Evolutionary conservation across 2,113 vertebrate species (phyloP).

Genomic region (Oncorhynchus masou): DNA sequence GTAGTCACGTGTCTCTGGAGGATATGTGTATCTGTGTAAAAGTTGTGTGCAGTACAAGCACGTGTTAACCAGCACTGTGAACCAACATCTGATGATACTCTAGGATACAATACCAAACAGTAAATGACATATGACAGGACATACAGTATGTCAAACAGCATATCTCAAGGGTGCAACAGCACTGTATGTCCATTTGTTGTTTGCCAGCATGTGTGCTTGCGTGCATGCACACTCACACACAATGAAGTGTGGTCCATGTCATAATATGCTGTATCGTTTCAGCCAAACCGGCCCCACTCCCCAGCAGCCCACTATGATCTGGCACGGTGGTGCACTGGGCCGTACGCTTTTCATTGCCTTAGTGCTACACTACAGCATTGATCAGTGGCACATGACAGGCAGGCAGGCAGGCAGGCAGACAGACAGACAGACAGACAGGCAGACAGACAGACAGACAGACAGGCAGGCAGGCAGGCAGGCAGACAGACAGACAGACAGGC

Average conservation of each 20-base stretch:
- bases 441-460: neutral
- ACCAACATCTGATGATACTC: neutral
- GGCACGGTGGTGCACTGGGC: neutral
- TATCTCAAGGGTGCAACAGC: neutral
- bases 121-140: neutral
- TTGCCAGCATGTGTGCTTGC: neutral
- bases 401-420: neutral
- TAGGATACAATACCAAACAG: neutral
- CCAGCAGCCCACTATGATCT: neutral
- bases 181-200: neutral
- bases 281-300: neutral
- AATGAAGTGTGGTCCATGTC: too few relatives aligned
- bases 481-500: constrained; percentile 16
- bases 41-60: too few relatives aligned
- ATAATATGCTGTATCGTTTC: neutral
- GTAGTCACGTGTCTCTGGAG: neutral
- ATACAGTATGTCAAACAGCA: neutral
- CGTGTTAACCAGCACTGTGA: neutral
- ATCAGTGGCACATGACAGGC: constrained; percentile 41
- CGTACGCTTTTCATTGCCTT: constrained; percentile 2
- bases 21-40: neutral
- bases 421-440: neutral
- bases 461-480: too few relatives aligned
- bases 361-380: neutral
- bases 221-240: neutral